Base-by-base conservation (phyloP, 2,888 invertebrate genomes). In the Masnerella sp. region DNA sequence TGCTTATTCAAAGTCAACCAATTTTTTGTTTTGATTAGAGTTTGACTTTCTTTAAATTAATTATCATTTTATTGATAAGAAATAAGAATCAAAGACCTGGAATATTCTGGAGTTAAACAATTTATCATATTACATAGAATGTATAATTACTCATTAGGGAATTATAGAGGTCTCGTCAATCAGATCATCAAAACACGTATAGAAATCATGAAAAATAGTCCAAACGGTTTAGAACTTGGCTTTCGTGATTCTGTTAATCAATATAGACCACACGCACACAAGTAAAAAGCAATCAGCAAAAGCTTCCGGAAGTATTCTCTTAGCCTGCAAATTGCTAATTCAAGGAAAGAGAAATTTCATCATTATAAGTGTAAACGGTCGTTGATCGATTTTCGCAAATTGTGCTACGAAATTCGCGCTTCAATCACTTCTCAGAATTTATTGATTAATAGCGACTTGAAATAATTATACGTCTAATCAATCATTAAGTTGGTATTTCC, bases 281-380 rank as follows among this genome's bases (percentile, higher is more conserved):
- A 59, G 64, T 74, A 76, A 79, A 81, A 82, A 77, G 78, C 77
- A 78, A 83, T 81, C 79, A 78, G 73, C 74, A 68, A 59, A 51
- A 69, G 77, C 74, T 81, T 81, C 78, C 80, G 79, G 76, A 15
- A 54, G 20, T 32, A 32, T 43, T 69, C 28, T 40, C 49, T 49
- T 49, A 38, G 12, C 15, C 25, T 30, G 17, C 12, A 30, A 49
- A 62, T 49, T 42, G 42, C 40, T 36, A 20, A 65, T 58, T 59
- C 52, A 59, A 59, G 47, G 49, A 64, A 51, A 43, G 58, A n/a
- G 30, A 59, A 52, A 52, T 58, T 65, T 54, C 56, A 42, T 36
- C 49, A 22, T 65, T 22, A 49, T 45, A 49, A 54, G 62, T 70
- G 70, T 42, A 42, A 49, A 64, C 17, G 34, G 51, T 32, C 38